Evolutionary conservation across 2,888 invertebrate species (phyloP).

Genomic region (Sinotaia quadrata): DNA sequence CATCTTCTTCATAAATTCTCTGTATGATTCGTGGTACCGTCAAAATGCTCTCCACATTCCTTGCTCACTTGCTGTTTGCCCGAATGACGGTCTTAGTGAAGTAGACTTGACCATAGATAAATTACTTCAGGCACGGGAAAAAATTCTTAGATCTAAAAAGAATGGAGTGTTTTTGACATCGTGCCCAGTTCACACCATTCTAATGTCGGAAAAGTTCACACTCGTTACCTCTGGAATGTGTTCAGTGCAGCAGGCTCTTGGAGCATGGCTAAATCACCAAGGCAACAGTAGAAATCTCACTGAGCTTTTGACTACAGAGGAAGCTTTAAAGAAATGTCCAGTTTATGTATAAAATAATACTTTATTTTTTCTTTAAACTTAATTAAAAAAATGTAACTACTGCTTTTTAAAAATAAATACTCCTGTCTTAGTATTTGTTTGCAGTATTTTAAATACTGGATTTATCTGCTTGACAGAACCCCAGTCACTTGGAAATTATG

Average conservation of each 20-base stretch:
- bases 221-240: slow-evolving; percentile 23
- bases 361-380: no score
- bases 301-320: slow-evolving; percentile 18
- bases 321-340: slow-evolving; percentile 26
- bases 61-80: slow-evolving; percentile 39
- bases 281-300: slow-evolving; percentile 12
- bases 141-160: slow-evolving; percentile 40
- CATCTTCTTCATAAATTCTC: slow-evolving; percentile 45
- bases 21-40: slow-evolving; percentile 49
- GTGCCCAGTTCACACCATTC: slow-evolving; percentile 45
- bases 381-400: no score
- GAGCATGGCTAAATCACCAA: slow-evolving; percentile 41
- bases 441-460: no score
- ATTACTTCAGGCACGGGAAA: slow-evolving; percentile 24
- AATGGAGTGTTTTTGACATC: slow-evolving; percentile 46
- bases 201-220: slow-evolving; percentile 34
- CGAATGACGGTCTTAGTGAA: slow-evolving; percentile 26
- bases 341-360: no score
- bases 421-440: no score
- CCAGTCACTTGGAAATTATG: no score
- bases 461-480: no score
- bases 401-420: no score
- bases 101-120: slow-evolving; percentile 35
- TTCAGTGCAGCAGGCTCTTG: slow-evolving; percentile 39
- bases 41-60: slow-evolving; percentile 35